Evolutionary conservation across 2,888 invertebrate genomes (phyloP).

Genomic region (Cheilosia variabilis): DNA sequence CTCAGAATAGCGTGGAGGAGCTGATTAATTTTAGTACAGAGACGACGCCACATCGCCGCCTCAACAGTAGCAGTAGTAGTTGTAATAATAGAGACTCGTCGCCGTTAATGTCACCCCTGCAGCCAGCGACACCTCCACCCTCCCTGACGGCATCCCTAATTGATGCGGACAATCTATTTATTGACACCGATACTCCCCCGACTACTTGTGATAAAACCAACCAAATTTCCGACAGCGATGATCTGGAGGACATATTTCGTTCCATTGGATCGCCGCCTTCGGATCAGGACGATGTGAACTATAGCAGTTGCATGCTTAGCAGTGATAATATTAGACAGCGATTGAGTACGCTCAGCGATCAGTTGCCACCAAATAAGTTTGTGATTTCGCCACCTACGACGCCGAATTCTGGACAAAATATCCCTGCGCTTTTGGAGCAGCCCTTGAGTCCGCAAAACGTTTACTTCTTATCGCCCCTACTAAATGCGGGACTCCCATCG

Average conservation of each 20-base stretch:
- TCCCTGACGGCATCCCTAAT: constrained; percentile 80
- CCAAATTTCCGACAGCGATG: constrained; percentile 81
- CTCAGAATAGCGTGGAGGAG: constrained; percentile 69
- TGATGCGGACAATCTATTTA: constrained; percentile 74
- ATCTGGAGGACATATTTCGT: constrained; percentile 82
- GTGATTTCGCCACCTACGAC: constrained; percentile 83
- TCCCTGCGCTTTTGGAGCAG: constrained; percentile 76
- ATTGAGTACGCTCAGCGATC: constrained; percentile 82
- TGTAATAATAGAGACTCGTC: constrained; percentile 64
- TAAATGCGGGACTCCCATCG: constrained; percentile 78
- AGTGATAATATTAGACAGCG: constrained; percentile 80
- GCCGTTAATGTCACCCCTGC: constrained; percentile 78
- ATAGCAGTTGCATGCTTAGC: constrained; percentile 47
- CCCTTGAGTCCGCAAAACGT: constrained; percentile 81
- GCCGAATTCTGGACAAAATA: constrained; percentile 79
- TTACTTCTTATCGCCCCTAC: constrained; percentile 82
- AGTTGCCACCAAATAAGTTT: constrained; percentile 79
- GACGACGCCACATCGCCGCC: constrained; percentile 63
- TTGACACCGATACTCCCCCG: constrained; percentile 63
- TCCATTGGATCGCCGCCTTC: constrained; percentile 82
- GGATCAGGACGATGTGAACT: constrained; percentile 76
- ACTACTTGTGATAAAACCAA: constrained; percentile 80
- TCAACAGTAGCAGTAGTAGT: constrained; percentile 57
- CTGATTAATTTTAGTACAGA: constrained; percentile 68
- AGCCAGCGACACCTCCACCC: constrained; percentile 81